Conservation (phyloP, 2,888 invertebrate genomes). For the Watsonalla binaria region DNA sequence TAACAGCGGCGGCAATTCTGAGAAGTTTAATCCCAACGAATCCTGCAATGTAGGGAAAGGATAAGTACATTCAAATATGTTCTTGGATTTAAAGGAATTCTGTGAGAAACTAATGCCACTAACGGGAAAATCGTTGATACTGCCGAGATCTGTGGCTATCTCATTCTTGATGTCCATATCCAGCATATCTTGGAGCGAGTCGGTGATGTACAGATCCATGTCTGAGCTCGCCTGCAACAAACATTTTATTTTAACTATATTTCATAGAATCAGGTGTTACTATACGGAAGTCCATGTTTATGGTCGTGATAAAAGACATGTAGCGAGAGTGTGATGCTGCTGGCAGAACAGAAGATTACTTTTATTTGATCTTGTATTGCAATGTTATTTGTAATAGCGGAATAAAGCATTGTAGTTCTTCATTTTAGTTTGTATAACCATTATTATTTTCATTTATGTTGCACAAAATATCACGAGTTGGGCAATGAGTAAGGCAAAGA, state of each 20-base stretch:
- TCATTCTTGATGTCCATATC: slow-evolving; percentile 93
- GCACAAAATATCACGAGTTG: too few relatives aligned
- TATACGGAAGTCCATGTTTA: too few relatives aligned
- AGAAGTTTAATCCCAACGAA: slow-evolving; percentile 80
- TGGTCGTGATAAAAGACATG: too few relatives aligned
- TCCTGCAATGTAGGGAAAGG: slow-evolving; percentile 56
- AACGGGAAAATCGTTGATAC: slow-evolving; percentile 82
- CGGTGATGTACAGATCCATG: slow-evolving; percentile 82
- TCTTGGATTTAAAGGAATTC: background rate
- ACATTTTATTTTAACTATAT: slow-evolving; percentile 4
- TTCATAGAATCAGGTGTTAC: too few relatives aligned
- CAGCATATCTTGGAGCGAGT: slow-evolving; percentile 92
- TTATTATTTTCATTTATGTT: too few relatives aligned
- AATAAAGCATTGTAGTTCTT: too few relatives aligned
- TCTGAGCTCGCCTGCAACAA: slow-evolving; percentile 75
- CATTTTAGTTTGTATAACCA: too few relatives aligned
- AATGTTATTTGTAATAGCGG: too few relatives aligned
- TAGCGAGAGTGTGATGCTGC: too few relatives aligned
- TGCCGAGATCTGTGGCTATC: slow-evolving; percentile 88
- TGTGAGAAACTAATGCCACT: slow-evolving; percentile 25
- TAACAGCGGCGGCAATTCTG: slow-evolving; percentile 80
- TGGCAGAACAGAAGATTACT: too few relatives aligned
- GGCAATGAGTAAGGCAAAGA: background rate
- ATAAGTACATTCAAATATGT: background rate
- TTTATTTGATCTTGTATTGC: too few relatives aligned